phyloP scores from a whole-genome alignment of 2,888 invertebrate species.

The Ernsta delagoae region DNA sequence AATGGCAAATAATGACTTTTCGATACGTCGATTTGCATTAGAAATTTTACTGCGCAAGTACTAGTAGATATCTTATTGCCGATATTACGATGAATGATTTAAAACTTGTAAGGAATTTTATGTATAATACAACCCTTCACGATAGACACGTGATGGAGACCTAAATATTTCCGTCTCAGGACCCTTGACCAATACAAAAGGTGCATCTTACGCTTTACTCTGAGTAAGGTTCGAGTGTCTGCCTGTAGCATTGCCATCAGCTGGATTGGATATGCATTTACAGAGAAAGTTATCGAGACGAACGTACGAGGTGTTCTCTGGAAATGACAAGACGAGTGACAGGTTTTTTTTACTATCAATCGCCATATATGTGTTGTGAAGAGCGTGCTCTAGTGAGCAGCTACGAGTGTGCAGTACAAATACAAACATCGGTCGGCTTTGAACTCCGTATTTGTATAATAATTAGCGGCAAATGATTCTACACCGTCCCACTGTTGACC shows the following conservation, averaged over 20 bases:
- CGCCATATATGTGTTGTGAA: conserved; percentile 28
- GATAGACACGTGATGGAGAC: too few relatives aligned
- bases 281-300: conserved; percentile 37
- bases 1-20: conserved; percentile 31
- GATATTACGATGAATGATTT: not conserved
- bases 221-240: too few relatives aligned
- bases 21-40: conserved; percentile 30
- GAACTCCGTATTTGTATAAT: conserved; percentile 18
- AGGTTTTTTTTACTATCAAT: conserved; percentile 18
- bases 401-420: too few relatives aligned
- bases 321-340: conserved; percentile 21
- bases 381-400: not conserved
- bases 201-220: too few relatives aligned
- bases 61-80: not conserved
- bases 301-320: conserved; percentile 25
- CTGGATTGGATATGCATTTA: conserved; percentile 37
- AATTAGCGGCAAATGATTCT: conserved; percentile 15
- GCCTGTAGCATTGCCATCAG: conserved; percentile 8
- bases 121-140: too few relatives aligned
- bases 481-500: not conserved
- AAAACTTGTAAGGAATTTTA: too few relatives aligned
- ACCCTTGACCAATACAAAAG: too few relatives aligned
- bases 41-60: conserved; percentile 10
- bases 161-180: too few relatives aligned
- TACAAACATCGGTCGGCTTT: too few relatives aligned